Evolutionary conservation across 2,888 invertebrate genomes (phyloP).

Genomic region (Tiphia femorata): DNA sequence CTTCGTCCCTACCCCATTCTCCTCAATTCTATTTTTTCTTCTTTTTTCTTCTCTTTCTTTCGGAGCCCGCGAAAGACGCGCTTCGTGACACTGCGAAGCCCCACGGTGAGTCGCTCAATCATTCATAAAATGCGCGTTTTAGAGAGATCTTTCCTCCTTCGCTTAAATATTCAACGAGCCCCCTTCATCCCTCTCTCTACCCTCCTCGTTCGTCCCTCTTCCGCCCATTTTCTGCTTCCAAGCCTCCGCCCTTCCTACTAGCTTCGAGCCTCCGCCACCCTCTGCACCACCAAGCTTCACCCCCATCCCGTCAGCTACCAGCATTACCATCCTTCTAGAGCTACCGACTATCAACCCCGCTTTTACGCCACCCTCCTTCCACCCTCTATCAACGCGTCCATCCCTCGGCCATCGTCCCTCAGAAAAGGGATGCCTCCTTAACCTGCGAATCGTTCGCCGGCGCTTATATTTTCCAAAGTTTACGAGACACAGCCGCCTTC

Average conservation of each 20-base stretch:
- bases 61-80: conserved; percentile 21
- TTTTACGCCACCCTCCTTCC: conserved; percentile 22
- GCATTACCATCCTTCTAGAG: background rate
- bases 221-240: conserved; percentile 6
- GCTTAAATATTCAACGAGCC: conserved; percentile 55
- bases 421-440: background rate
- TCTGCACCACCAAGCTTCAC: conserved; percentile 13
- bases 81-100: conserved; percentile 20
- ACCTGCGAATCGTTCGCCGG: too few species aligned
- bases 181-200: conserved; percentile 12
- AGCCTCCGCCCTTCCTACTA: conserved; percentile 8
- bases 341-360: conserved; percentile 22
- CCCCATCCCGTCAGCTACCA: conserved; percentile 4
- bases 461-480: too few species aligned
- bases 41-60: conserved; percentile 8
- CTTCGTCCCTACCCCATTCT: background rate
- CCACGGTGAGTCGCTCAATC: conserved; percentile 48
- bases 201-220: conserved; percentile 5
- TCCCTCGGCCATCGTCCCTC: background rate
- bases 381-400: conserved; percentile 1
- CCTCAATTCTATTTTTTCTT: background rate
- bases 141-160: conserved; percentile 45
- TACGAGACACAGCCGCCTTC: conserved; percentile 9
- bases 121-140: conserved; percentile 59
- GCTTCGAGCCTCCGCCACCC: background rate